Evolutionary conservation across 2,888 invertebrate species (phyloP).

Genomic region (Lepidocyrtinus sp.): DNA sequence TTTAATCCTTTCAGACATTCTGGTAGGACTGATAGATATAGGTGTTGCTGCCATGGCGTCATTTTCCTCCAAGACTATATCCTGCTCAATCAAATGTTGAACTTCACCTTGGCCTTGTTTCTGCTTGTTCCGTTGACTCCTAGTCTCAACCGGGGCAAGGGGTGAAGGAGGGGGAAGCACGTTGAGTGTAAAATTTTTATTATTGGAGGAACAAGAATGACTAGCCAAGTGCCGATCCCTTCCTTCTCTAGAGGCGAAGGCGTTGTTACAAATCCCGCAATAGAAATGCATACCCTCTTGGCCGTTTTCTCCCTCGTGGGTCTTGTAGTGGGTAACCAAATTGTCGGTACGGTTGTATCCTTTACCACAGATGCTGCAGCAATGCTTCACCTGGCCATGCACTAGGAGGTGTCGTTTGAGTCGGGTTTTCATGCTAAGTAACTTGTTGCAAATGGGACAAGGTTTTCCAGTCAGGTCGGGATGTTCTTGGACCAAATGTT

Average conservation of each 20-base stretch:
- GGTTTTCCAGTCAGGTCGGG: conserved; percentile 1
- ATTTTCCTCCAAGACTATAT: too few relatives aligned
- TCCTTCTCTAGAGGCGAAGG: neutral
- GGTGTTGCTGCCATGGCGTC: too few relatives aligned
- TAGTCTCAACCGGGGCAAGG: neutral
- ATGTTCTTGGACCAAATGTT: neutral
- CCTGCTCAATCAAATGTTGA: neutral
- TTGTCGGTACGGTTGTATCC: conserved; percentile 31
- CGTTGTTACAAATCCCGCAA: neutral
- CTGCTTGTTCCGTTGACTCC: too few relatives aligned
- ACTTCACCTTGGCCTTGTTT: too few relatives aligned
- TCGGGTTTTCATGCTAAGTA: conserved; percentile 1
- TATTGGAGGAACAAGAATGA: too few relatives aligned
- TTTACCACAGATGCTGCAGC: conserved; percentile 32
- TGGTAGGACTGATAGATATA: too few relatives aligned
- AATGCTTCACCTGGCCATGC: conserved; percentile 14
- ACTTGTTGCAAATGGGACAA: conserved; percentile 27
- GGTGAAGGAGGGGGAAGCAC: too few relatives aligned
- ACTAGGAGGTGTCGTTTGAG: conserved; percentile 24
- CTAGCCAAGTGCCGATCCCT: neutral
- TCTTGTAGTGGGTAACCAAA: conserved; percentile 21
- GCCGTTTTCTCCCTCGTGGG: neutral
- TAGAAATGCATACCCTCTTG: neutral
- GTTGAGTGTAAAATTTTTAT: too few relatives aligned
- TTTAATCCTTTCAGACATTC: neutral